Percentiles rank a stretch among this genome's conserved stretches.
These are phyloP conservation scores for Diceros bicornis DNA, from an alignment of 2,797 vertebrate species.

Conservation along the genomic window DNA sequence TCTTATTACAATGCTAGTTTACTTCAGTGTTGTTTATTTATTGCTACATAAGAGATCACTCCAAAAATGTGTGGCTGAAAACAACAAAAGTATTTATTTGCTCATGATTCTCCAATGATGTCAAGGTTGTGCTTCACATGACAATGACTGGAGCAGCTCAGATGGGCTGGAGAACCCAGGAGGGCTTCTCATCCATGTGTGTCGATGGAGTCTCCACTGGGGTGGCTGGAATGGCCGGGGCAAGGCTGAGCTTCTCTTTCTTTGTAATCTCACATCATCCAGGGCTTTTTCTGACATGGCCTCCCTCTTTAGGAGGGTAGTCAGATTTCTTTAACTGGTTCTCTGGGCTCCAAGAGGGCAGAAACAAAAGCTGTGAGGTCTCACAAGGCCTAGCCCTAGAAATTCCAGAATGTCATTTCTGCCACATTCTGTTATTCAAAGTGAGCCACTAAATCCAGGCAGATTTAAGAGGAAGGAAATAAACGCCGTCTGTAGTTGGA, in stretches of 20 bases:
- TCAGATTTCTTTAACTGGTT: neutral
- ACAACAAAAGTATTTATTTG: neutral
- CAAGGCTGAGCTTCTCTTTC: neutral
- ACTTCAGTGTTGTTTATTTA: neutral
- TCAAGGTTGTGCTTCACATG: neutral
- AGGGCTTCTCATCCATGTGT: neutral
- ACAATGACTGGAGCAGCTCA: neutral
- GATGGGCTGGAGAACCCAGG: too few species aligned
- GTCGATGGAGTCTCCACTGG: neutral
- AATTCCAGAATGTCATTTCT: neutral
- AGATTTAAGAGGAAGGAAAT: constrained; percentile 13
- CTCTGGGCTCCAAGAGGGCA: neutral
- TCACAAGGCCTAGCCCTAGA: neutral
- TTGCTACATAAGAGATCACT: neutral
- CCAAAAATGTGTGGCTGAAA: neutral
- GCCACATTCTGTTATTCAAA: neutral
- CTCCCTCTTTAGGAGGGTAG: neutral
- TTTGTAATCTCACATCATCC: neutral
- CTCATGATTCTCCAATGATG: neutral
- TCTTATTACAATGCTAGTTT: neutral
- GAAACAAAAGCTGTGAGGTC: neutral
- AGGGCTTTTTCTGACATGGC: neutral
- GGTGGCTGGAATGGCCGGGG: neutral
- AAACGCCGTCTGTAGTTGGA: neutral
- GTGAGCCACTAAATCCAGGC: neutral